phyloP scores from a whole-genome alignment of 1,140 invertebrate species.

The Ctenoplectra terminalis region DNA sequence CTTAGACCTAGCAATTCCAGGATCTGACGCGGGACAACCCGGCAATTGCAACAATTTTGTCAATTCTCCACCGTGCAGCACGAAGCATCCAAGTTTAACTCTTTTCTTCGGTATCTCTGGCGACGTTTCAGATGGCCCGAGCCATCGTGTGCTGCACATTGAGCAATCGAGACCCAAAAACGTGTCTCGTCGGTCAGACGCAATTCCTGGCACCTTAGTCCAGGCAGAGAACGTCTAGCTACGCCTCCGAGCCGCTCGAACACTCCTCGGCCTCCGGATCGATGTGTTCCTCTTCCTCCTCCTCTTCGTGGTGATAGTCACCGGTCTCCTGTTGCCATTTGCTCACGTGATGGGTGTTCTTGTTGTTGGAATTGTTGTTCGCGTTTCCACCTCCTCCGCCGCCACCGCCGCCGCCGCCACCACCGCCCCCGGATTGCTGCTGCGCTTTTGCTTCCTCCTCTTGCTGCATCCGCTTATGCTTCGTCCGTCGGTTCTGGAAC shows the following conservation, averaged over 20 bases:
- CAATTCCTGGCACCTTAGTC: slow-evolving; percentile 70
- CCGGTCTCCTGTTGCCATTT: slow-evolving; percentile 89
- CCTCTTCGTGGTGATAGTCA: slow-evolving; percentile 87
- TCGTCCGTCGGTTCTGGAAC: slow-evolving; percentile 99
- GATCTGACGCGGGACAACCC: no score
- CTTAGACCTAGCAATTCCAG: no score
- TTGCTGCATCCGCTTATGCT: slow-evolving; percentile 98
- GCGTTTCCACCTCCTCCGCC: slow-evolving; percentile 67
- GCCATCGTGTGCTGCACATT: not conserved
- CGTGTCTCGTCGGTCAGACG: slow-evolving; percentile 12
- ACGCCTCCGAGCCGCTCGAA: slow-evolving; percentile 84
- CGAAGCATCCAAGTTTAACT: not conserved
- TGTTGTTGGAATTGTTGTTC: slow-evolving; percentile 83
- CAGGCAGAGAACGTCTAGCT: slow-evolving; percentile 80
- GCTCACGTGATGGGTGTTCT: slow-evolving; percentile 87
- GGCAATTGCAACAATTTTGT: not conserved
- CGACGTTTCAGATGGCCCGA: no score
- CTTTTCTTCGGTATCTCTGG: not conserved
- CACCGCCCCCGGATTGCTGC: slow-evolving; percentile 76
- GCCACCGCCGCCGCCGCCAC: slow-evolving; percentile 68
- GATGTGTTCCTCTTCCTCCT: slow-evolving; percentile 89
- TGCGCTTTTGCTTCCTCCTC: slow-evolving; percentile 93
- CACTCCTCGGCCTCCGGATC: slow-evolving; percentile 92
- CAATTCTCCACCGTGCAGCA: not conserved
- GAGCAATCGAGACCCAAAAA: not conserved